Base-by-base conservation (phyloP, 2,797 vertebrate genomes). In the Thalassophryne amazonica region DNA sequence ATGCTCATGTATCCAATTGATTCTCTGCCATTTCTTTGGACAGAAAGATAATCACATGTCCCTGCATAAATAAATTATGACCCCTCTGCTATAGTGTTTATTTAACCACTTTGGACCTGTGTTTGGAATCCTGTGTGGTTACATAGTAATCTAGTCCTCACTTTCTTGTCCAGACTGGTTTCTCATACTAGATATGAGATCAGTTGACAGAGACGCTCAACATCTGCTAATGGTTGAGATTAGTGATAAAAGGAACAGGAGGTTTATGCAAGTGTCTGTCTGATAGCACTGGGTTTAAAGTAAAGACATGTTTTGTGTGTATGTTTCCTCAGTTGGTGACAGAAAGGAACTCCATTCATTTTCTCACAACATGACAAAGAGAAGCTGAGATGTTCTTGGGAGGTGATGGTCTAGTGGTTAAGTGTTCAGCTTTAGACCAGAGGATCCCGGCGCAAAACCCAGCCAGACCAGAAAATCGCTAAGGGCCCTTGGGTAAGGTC, bases 91-190 rank as follows among this genome's bases (percentile, higher is more conserved):
- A n/a, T n/a, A n/a, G n/a, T 18, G 57, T 73, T 67, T 62, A 57
- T 51, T 70, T 43, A n/a, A 34, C 8, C 51, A 36, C 40, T 49
- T 60, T 15, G 61, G 60, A 60, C 34, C 57, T 38, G 49, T 40
- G 46, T 56, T 58, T 39, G 65, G 28, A 43, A 23, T 7, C 27
- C 8, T 53, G 38, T 72, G 55, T 71, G 57, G 69, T 74, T 65
- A 61, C 66, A 69, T 60, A 73, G 45, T 80, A 70, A 86, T 69
- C 69, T 60, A 55, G 65, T 43, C 22, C 47, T 66, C 14, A 10
- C 25, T 30, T 69, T 81, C 83, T 63, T 87, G 86, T 74, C 74
- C 73, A 60, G 79, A 76, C 86, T 76, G 62, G 80, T 80, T 76
- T 72, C 24, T 66, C 46, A 32, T 53, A 55, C 63, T 29, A 68